These are phyloP conservation scores for Gymnarchus niloticus DNA, from an alignment of 2,113 vertebrate genomes.

Conservation along the genomic window DNA sequence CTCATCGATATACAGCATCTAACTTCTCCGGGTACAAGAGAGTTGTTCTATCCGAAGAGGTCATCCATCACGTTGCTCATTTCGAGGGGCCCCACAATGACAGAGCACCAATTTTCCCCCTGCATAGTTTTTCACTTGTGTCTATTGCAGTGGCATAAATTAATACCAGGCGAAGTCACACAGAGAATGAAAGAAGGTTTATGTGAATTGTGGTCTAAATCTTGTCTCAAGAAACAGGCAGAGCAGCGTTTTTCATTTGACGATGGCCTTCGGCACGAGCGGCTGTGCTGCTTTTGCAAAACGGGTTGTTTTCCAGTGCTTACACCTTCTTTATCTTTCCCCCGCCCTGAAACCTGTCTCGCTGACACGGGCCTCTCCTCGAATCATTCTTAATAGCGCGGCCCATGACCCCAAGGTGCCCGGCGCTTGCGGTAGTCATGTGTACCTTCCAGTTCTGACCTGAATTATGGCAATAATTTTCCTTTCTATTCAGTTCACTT, in stretches of 20 bases:
- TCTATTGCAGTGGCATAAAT: not conserved
- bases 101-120: not conserved
- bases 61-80: conserved; percentile 55
- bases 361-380: not conserved
- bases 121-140: not conserved
- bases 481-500: not conserved
- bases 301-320: not conserved
- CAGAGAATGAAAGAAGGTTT: not conserved
- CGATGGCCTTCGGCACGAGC: not conserved
- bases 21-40: conserved; percentile 38
- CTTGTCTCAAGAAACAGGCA: not conserved
- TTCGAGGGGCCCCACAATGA: conserved; percentile 36
- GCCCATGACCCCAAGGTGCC: not conserved
- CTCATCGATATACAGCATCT: conserved; percentile 44
- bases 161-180: not conserved
- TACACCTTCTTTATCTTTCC: no score
- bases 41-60: conserved; percentile 45
- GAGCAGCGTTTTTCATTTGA: not conserved
- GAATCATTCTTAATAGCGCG: not conserved
- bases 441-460: not conserved
- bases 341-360: no score
- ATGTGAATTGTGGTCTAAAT: not conserved
- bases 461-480: conserved; percentile 5
- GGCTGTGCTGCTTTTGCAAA: not conserved
- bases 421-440: not conserved